Evolutionary conservation across 2,113 vertebrate species (phyloP).

Genomic region (Rhinolophus ferrumequinum): DNA sequence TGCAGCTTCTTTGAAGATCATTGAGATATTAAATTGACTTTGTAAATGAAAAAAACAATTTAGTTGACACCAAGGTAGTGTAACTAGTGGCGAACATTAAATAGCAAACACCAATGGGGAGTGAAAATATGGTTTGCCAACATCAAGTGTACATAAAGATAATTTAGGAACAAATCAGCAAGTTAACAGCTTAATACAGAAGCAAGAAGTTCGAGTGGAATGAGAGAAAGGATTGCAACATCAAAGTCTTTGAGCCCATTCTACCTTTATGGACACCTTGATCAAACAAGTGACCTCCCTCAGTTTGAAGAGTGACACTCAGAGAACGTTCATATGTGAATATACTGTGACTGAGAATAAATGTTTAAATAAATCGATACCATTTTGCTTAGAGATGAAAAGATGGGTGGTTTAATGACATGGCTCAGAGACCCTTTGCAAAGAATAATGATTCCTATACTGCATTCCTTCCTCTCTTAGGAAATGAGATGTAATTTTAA

Average conservation of each 20-base stretch:
- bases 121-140: not conserved
- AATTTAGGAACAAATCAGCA: not conserved
- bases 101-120: not conserved
- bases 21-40: conserved; percentile 1
- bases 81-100: not conserved
- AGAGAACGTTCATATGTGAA: not conserved
- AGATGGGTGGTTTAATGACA: not conserved
- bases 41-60: not conserved
- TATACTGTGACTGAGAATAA: not conserved
- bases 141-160: not conserved
- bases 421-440: not conserved
- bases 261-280: not conserved
- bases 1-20: not conserved
- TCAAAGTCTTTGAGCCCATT: not conserved
- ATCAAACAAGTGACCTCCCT: not conserved
- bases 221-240: not conserved
- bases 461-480: not conserved
- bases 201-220: not conserved
- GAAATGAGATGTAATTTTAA: not conserved
- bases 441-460: not conserved
- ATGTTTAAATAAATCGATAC: not conserved
- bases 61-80: not conserved
- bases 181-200: conserved; percentile 2
- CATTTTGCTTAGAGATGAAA: conserved; percentile 1
- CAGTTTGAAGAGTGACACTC: not conserved